Evolutionary conservation across 2,888 invertebrate genomes (phyloP), one percentile per base, ranked within the genome.

Genomic region (Brenthis ino): DNA sequence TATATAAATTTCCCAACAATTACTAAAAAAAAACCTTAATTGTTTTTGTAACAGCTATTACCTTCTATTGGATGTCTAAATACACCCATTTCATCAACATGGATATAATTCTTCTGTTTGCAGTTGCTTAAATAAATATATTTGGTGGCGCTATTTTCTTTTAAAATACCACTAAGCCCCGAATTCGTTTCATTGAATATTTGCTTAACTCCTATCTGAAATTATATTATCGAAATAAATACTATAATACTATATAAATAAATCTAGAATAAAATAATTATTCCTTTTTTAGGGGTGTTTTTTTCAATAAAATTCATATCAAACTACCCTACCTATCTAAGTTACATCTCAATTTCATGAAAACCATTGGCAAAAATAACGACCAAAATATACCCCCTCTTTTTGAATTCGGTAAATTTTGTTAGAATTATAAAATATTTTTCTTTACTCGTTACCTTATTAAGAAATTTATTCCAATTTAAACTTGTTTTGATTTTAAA

Each of bases 61-160:
- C 66, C 68, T 37, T 48, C 1, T 47, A 64, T 4, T 13, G 57
- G 55, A 43, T 65, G 65, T 20, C 75, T 74, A 3, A 67, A 67
- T 3, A 77, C 37, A 5, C 89, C 87, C 75, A 80, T 76, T 70
- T 90, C 89, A 51, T 86, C 86, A 0, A 88, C 33, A 48, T 88
- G 84, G 5, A 89, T 12, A 24, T 86, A 85, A 0, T 81, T 72
- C 54, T 85, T 87, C 72, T 88, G 88, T 69, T 85, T 85, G 0
- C 80, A 77, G 77, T 79, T 84, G 65, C 77, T 85, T 14, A 89
- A 64, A 68, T 75, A 77, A 28, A 86, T 72, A 6, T 77, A 80
- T 13, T 76, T 77, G 1, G 60, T 65, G 14, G 60, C 68, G 28
- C 63, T 70, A 6, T 74, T 57, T 57, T 75, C 53, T 28, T 75